Evolutionary conservation across 2,113 vertebrate genomes (phyloP).

Genomic region (Bufo bufo): DNA sequence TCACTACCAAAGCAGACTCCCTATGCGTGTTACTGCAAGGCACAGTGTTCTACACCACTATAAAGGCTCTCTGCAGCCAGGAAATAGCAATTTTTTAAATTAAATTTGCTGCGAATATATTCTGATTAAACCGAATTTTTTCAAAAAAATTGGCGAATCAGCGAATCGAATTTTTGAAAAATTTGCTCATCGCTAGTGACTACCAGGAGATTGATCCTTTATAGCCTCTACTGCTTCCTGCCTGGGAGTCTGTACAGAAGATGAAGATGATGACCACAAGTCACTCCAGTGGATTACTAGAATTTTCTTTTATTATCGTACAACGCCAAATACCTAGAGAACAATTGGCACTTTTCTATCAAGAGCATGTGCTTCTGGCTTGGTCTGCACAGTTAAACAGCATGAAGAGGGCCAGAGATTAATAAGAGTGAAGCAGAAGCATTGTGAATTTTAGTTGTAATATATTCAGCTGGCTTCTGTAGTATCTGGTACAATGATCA

Average conservation of each 20-base stretch:
- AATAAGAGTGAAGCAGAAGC: neutral
- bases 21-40: too few relatives aligned
- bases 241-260: neutral
- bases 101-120: too few relatives aligned
- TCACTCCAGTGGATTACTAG: neutral
- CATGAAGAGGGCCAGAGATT: slow-evolving; percentile 13
- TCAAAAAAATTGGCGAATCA: too few relatives aligned
- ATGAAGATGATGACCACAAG: neutral
- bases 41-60: too few relatives aligned
- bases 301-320: neutral
- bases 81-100: too few relatives aligned
- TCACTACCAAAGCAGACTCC: too few relatives aligned
- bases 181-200: neutral
- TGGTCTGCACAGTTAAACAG: neutral
- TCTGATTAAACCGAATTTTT: too few relatives aligned
- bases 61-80: too few relatives aligned
- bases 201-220: neutral
- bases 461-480: neutral
- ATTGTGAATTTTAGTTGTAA: slow-evolving; percentile 12
- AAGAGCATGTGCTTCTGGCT: neutral
- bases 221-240: neutral
- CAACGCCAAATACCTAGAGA: slow-evolving; percentile 20
- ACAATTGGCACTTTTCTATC: neutral
- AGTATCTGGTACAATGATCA: slow-evolving; percentile 12
- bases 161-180: too few relatives aligned